Percentiles rank a stretch among this genome's conserved stretches.
Conservation (phyloP, 2,888 invertebrate species). For the Caenorhabditis doughertyi region DNA sequence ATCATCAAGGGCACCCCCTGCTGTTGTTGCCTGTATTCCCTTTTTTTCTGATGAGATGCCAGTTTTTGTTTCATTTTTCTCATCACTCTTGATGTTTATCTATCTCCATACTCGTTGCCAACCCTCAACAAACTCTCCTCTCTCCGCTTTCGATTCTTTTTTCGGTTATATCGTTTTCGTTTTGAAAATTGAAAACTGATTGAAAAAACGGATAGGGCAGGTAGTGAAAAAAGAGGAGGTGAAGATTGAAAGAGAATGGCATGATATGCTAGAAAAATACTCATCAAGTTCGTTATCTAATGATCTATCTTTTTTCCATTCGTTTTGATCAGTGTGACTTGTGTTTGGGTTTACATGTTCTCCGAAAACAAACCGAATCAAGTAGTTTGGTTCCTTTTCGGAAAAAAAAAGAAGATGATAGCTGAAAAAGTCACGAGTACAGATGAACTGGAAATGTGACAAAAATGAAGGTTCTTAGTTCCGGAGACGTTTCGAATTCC, state of each 20-base stretch:
- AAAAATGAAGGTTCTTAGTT: no score
- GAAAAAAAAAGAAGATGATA: not conserved
- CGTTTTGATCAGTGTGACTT: constrained; percentile 23
- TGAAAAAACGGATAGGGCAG: constrained; percentile 19
- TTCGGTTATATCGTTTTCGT: constrained; percentile 33
- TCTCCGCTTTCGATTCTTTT: not conserved
- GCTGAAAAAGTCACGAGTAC: not conserved
- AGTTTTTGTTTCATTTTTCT: constrained; percentile 20
- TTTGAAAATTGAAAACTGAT: constrained; percentile 32
- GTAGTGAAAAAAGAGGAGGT: not conserved
- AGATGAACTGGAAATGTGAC: not conserved
- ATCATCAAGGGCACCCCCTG: constrained; percentile 25
- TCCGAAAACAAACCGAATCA: not conserved
- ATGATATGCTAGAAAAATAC: constrained; percentile 13
- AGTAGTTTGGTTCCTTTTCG: constrained; percentile 1
- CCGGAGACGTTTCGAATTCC: no score
- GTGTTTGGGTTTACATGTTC: constrained; percentile 26
- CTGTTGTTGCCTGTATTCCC: no score
- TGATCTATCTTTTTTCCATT: constrained; percentile 7
- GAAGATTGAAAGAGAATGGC: constrained; percentile 5
- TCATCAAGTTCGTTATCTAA: constrained; percentile 27
- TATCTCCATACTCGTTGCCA: not conserved
- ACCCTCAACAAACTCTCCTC: not conserved
- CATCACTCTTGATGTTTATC: constrained; percentile 24
- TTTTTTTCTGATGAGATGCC: no score